Percentiles rank a stretch among this genome's conserved stretches.
These are phyloP conservation scores for Diaprepes abbreviatus DNA, from an alignment of 2,888 invertebrate species.

Conservation along the genomic window DNA sequence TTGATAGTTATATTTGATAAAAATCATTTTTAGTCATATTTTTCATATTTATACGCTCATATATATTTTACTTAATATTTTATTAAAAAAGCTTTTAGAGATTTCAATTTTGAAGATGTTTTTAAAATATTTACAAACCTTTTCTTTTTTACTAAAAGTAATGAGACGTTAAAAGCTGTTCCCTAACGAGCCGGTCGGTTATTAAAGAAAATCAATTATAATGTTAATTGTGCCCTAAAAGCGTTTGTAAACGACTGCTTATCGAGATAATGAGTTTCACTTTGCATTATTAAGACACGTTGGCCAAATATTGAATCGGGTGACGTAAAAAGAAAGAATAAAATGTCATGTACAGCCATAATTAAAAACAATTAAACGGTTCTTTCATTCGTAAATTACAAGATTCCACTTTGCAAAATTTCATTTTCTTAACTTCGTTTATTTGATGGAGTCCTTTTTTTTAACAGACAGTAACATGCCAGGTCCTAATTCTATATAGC, in stretches of 20 bases:
- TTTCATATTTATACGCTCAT: too few relatives aligned
- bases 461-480: too few relatives aligned
- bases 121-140: background rate
- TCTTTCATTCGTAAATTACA: too few relatives aligned
- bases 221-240: background rate
- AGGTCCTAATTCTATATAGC: too few relatives aligned
- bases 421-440: too few relatives aligned
- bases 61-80: too few relatives aligned
- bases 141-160: background rate
- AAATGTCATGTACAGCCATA: too few relatives aligned
- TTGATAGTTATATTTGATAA: too few relatives aligned
- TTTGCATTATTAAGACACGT: constrained; percentile 3
- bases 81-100: background rate
- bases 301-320: background rate
- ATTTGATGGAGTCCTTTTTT: too few relatives aligned
- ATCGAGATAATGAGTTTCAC: background rate
- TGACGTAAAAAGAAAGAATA: background rate
- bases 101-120: background rate
- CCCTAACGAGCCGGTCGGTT: background rate
- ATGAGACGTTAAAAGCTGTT: constrained; percentile 3
- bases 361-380: too few relatives aligned
- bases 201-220: constrained; percentile 5
- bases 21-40: too few relatives aligned
- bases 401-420: too few relatives aligned
- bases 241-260: constrained; percentile 3